Percentiles rank a stretch among this genome's conserved stretches.
These are phyloP conservation scores for Turnix velox DNA, from an alignment of 2,113 vertebrate genomes.

Conservation along the genomic window DNA sequence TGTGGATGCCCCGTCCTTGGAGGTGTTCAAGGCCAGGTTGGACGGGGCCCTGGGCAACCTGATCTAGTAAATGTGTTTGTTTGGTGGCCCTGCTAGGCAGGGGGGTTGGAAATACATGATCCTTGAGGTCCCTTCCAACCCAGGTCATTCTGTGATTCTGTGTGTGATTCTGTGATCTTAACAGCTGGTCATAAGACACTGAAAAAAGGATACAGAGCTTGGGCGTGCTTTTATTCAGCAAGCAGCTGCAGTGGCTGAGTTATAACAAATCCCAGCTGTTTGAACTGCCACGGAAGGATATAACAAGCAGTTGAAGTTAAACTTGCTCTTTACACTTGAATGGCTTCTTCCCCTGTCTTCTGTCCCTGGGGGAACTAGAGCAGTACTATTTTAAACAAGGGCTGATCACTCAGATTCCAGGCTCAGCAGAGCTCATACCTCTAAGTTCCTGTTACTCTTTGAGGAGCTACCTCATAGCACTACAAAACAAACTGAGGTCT, in stretches of 20 bases:
- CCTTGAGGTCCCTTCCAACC: too few species aligned
- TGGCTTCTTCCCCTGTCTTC: not conserved
- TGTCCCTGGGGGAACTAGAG: not conserved
- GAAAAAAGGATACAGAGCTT: not conserved
- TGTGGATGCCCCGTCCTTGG: too few species aligned
- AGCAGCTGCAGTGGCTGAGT: constrained; percentile 22
- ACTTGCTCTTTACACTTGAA: not conserved
- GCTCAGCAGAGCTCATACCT: not conserved
- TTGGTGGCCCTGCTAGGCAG: too few species aligned
- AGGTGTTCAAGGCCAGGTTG: too few species aligned
- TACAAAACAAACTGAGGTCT: not conserved
- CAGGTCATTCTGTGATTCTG: too few species aligned
- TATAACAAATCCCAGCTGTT: not conserved
- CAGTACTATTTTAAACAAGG: not conserved
- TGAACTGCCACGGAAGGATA: not conserved
- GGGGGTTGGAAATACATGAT: too few species aligned
- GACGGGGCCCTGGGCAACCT: too few species aligned
- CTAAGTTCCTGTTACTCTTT: not conserved
- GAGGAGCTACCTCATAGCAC: not conserved
- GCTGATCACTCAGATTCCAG: not conserved
- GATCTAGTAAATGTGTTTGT: too few species aligned
- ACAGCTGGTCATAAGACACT: not conserved
- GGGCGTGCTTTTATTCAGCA: not conserved
- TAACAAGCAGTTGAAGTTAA: not conserved
- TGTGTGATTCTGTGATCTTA: too few species aligned